These are phyloP conservation scores for Papilio glaucus DNA, from an alignment of 1,140 invertebrate genomes.

Conservation along the genomic window DNA sequence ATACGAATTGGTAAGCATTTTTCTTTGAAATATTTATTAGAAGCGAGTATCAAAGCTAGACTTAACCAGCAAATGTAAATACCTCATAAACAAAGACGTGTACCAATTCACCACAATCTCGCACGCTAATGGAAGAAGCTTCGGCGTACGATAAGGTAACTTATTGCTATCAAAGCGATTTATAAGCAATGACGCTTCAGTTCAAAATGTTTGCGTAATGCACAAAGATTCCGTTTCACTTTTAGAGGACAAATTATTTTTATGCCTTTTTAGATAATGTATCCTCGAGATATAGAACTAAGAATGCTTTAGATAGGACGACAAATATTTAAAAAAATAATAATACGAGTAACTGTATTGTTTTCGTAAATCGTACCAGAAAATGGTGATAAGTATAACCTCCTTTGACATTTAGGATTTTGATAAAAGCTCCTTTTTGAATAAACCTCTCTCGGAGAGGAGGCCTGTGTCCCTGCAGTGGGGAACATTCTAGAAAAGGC, in stretches of 20 bases:
- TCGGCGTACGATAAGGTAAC: constrained; percentile 28
- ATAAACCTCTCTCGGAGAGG: no score
- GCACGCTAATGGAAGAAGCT: constrained; percentile 36
- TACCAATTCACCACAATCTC: constrained; percentile 33
- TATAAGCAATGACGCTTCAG: constrained; percentile 25
- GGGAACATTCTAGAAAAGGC: no score
- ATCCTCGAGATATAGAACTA: not conserved
- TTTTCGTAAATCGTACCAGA: no score
- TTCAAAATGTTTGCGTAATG: constrained; percentile 32
- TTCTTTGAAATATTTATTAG: not conserved
- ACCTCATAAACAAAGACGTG: constrained; percentile 33
- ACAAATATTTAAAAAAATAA: not conserved
- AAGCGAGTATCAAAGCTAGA: constrained; percentile 8
- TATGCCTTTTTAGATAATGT: constrained; percentile 14
- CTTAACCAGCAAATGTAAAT: constrained; percentile 14
- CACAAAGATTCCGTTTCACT: not conserved
- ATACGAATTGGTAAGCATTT: not conserved
- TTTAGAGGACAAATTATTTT: constrained; percentile 16
- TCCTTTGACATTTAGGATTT: no score
- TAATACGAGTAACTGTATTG: no score
- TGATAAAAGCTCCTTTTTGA: no score
- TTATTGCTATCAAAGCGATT: constrained; percentile 36
- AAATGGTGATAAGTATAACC: no score
- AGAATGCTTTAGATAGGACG: not conserved
- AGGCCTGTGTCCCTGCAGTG: no score